A percentile compares a stretch with the other conserved stretches of the same genome.
These are phyloP conservation scores for Amphiprion ocellaris DNA, from an alignment of 2,113 vertebrate genomes.

Conservation along the genomic window DNA sequence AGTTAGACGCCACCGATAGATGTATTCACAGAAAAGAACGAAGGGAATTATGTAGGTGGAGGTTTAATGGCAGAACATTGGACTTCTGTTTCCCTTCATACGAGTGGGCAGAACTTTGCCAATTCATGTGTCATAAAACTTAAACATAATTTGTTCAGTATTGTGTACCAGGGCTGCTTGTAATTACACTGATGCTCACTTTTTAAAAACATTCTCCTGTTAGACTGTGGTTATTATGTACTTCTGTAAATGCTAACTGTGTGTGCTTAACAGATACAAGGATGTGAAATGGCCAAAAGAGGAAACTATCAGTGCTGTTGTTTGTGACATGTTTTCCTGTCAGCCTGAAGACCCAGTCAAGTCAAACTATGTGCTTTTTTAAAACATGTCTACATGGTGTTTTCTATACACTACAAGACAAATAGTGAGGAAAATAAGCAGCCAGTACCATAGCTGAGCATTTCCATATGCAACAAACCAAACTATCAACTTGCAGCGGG, in stretches of 20 bases:
- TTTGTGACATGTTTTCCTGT: neutral
- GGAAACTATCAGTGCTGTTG: conserved; percentile 47
- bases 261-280: conserved; percentile 16
- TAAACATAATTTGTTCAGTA: neutral
- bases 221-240: neutral
- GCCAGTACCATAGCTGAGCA: no score
- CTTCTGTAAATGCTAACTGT: conserved; percentile 37
- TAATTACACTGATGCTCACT: neutral
- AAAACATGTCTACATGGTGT: no score
- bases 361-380: no score
- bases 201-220: neutral
- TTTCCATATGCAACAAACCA: no score
- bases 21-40: neutral
- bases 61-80: no score
- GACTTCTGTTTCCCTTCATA: no score
- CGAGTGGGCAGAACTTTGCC: neutral
- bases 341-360: neutral
- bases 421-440: no score
- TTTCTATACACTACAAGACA: no score
- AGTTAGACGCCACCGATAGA: no score
- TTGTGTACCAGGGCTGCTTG: neutral
- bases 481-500: no score
- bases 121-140: neutral
- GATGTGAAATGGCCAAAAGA: conserved; percentile 72
- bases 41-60: no score